A percentile compares a stretch with the other conserved stretches of the same genome.
phyloP scores from a whole-genome alignment of 2,888 invertebrate species.

The Xylophagus ater region DNA sequence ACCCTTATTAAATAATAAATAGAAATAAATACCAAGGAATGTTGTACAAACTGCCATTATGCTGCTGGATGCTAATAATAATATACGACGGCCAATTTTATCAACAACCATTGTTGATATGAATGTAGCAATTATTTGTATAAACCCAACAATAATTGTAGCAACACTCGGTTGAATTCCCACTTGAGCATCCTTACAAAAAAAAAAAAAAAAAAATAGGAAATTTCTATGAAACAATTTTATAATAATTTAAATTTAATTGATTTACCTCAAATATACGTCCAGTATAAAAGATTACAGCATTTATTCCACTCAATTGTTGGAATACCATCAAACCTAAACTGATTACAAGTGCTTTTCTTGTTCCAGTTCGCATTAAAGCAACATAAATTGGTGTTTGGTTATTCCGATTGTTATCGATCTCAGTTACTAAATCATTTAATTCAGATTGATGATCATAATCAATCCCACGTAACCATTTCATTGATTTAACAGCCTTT shows the following conservation, averaged over 20 bases:
- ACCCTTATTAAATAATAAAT: conserved; percentile 32
- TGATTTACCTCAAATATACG: conserved; percentile 62
- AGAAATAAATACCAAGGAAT: conserved; percentile 62
- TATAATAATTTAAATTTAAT: too few species aligned
- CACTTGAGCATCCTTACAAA: conserved; percentile 29
- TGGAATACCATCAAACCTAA: conserved; percentile 73
- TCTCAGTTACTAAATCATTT: conserved; percentile 45
- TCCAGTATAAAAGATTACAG: conserved; percentile 68
- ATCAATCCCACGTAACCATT: conserved; percentile 59
- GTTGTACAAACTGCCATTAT: conserved; percentile 60
- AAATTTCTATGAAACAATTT: neutral
- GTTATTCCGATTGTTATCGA: conserved; percentile 42
- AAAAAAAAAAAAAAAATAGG: conserved; percentile 7
- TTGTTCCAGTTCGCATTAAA: conserved; percentile 47
- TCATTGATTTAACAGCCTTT: conserved; percentile 57
- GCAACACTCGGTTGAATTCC: conserved; percentile 47
- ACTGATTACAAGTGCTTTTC: conserved; percentile 58
- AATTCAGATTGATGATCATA: conserved; percentile 59
- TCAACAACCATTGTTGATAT: conserved; percentile 69
- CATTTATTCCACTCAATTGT: conserved; percentile 72
- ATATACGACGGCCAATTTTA: conserved; percentile 61
- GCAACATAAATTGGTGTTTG: conserved; percentile 46
- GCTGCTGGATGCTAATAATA: conserved; percentile 59
- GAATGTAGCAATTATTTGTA: conserved; percentile 60
- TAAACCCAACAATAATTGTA: conserved; percentile 70